A percentile compares a stretch with the other conserved stretches of the same genome.
Conservation (phyloP, 2,888 invertebrate genomes). For the Rhamnusium bicolor region DNA sequence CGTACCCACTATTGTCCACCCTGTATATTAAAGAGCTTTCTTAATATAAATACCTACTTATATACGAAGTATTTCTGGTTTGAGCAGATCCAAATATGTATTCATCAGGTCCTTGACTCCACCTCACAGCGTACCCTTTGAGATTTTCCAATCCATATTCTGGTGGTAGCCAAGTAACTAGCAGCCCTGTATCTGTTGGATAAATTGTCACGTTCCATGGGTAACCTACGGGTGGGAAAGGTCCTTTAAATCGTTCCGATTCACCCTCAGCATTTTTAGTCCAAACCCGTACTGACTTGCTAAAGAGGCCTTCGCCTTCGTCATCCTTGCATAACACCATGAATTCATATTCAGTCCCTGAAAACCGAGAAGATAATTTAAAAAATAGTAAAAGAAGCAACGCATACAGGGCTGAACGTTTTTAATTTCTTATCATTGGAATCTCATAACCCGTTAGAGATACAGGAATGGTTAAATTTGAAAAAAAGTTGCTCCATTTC, state of each 20-base stretch:
- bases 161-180: constrained; percentile 84
- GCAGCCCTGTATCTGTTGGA: constrained; percentile 82
- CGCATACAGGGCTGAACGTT: no score
- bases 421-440: no score
- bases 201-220: constrained; percentile 82
- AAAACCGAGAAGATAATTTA: constrained; percentile 27
- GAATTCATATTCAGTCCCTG: constrained; percentile 86
- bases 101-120: constrained; percentile 77
- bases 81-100: constrained; percentile 79
- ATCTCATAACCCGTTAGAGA: no score
- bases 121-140: constrained; percentile 79
- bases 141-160: constrained; percentile 74
- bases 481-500: no score
- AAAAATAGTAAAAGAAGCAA: no score
- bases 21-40: background rate
- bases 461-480: no score
- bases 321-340: constrained; percentile 92
- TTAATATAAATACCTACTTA: constrained; percentile 63
- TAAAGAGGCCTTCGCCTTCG: constrained; percentile 91
- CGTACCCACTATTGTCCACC: background rate
- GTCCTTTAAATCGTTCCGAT: constrained; percentile 38
- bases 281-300: constrained; percentile 84
- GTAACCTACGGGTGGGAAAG: constrained; percentile 72
- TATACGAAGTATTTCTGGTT: constrained; percentile 80
- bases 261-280: constrained; percentile 75